Conservation (phyloP, 2,888 invertebrate species). For the Megaustenia siamemsis region DNA sequence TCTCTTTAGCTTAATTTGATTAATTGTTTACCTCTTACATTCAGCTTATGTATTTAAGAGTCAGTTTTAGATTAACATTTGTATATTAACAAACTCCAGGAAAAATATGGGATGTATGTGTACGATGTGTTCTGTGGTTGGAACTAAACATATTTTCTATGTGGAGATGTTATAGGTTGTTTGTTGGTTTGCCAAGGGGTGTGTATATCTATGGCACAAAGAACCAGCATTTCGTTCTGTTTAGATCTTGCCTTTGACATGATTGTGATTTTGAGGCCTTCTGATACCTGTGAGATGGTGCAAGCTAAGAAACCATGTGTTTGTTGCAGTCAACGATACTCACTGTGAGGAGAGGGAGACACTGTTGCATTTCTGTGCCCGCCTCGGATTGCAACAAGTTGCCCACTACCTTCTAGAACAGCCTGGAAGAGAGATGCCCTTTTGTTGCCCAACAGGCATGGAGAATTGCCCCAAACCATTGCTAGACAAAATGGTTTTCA, state of each 20-base stretch:
- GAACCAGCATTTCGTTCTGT: too few species aligned
- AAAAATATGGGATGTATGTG: too few species aligned
- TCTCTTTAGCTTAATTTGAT: too few species aligned
- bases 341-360: conserved; percentile 65
- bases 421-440: conserved; percentile 69
- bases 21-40: too few species aligned
- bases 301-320: too few species aligned
- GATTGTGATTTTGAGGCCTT: too few species aligned
- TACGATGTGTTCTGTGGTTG: not conserved
- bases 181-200: too few species aligned
- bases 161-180: not conserved
- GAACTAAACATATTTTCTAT: not conserved
- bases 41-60: too few species aligned
- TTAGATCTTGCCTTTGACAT: too few species aligned
- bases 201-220: too few species aligned
- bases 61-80: too few species aligned
- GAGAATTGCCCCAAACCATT: conserved; percentile 69
- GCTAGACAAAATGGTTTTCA: conserved; percentile 68
- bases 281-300: not conserved
- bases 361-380: conserved; percentile 73
- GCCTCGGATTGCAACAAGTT: conserved; percentile 69
- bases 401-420: conserved; percentile 69
- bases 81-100: too few species aligned
- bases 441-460: conserved; percentile 67
- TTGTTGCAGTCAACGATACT: conserved; percentile 39